Evolutionary conservation across 2,888 invertebrate genomes (phyloP).

Genomic region (Polydesmus complanatus): DNA sequence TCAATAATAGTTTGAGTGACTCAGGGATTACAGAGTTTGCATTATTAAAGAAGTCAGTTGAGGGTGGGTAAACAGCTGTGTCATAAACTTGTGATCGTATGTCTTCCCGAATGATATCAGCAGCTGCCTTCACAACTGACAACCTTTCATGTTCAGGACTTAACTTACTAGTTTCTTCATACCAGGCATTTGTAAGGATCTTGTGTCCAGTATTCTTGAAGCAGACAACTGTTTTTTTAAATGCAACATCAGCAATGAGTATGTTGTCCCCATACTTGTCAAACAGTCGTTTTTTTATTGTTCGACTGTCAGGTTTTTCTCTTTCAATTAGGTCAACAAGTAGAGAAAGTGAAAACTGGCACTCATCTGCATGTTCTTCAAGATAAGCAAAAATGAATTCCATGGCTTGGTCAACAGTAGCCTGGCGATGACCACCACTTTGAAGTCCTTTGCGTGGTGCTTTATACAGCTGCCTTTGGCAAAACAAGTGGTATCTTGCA

Average conservation of each 20-base stretch:
- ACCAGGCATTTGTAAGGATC: not conserved
- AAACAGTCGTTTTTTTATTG: not conserved
- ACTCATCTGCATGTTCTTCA: not conserved
- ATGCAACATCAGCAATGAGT: not conserved
- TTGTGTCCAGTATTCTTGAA: not conserved
- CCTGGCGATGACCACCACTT: not conserved
- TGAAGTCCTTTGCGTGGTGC: not conserved
- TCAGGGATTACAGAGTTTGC: not conserved
- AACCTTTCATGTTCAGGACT: not conserved
- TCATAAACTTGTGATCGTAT: not conserved
- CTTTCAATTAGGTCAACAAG: not conserved
- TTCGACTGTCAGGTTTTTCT: not conserved
- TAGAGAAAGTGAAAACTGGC: not conserved
- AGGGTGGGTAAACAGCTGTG: not conserved
- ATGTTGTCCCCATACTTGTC: not conserved
- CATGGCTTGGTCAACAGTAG: not conserved
- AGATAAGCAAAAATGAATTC: not conserved
- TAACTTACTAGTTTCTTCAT: not conserved
- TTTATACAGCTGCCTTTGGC: not conserved
- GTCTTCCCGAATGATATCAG: not conserved
- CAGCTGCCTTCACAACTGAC: not conserved
- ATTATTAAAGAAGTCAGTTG: not conserved
- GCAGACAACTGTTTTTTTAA: not conserved
- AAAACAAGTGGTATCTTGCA: not conserved
- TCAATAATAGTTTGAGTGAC: not conserved